Evolutionary conservation across 1,140 invertebrate species (phyloP).

Genomic region (Atopsyche davidsoni): DNA sequence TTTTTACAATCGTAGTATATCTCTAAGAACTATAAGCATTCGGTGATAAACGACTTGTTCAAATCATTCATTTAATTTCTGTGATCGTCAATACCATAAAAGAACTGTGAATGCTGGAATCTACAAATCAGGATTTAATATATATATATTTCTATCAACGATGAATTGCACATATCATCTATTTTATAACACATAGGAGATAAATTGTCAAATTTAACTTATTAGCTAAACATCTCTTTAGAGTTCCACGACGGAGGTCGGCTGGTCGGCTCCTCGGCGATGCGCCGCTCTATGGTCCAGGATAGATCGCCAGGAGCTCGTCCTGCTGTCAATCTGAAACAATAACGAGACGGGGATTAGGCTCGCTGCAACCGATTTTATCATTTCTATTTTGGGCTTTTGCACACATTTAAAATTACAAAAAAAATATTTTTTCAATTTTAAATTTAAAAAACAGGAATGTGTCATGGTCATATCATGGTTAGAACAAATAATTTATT

Average conservation of each 20-base stretch:
- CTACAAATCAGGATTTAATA: slow-evolving; percentile 18
- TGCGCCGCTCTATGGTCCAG: slow-evolving; percentile 26
- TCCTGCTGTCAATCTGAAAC: slow-evolving; percentile 23
- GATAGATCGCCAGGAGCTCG: slow-evolving; percentile 9
- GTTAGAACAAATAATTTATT: too few relatives aligned
- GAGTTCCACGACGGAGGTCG: too few relatives aligned
- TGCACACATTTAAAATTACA: too few relatives aligned
- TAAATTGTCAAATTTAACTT: slow-evolving; percentile 17
- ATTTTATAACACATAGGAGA: slow-evolving; percentile 24
- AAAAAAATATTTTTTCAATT: too few relatives aligned
- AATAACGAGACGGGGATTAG: slow-evolving; percentile 8
- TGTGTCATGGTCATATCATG: too few relatives aligned
- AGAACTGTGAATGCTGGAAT: slow-evolving; percentile 21
- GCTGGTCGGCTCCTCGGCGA: too few relatives aligned
- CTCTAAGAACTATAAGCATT: slow-evolving; percentile 25
- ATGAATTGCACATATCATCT: slow-evolving; percentile 31
- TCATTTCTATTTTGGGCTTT: too few relatives aligned
- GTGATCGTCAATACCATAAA: slow-evolving; percentile 22
- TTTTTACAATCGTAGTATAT: slow-evolving; percentile 14
- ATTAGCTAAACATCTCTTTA: too few relatives aligned
- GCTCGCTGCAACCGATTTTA: neutral
- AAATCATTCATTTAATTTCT: slow-evolving; percentile 15
- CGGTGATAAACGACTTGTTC: slow-evolving; percentile 17
- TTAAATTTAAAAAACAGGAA: too few relatives aligned
- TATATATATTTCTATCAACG: slow-evolving; percentile 24